Percentiles rank a stretch among this genome's conserved stretches.
Conservation (phyloP, 2,888 invertebrate genomes). For the Cheilosia variabilis region DNA sequence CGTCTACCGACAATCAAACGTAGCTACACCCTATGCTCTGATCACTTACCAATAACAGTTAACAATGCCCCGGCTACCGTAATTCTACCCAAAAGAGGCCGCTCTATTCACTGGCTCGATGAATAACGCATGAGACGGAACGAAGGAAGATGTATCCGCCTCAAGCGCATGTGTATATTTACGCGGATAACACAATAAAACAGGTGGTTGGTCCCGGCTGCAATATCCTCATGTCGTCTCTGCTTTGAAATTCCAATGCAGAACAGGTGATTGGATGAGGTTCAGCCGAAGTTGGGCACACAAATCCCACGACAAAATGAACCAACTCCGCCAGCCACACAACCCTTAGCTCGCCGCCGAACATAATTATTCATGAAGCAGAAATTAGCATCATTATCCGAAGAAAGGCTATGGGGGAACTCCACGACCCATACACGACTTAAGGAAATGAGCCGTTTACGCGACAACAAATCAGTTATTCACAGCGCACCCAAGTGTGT, state of each 20-base stretch:
- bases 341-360: conserved; percentile 29
- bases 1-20: neutral
- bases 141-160: conserved; percentile 37
- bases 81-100: conserved; percentile 31
- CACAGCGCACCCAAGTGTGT: conserved; percentile 51
- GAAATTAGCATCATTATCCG: conserved; percentile 55
- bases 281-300: conserved; percentile 10
- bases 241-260: conserved; percentile 59
- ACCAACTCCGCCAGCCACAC: neutral
- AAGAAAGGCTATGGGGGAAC: neutral
- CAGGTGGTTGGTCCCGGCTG: conserved; percentile 67
- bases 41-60: conserved; percentile 32
- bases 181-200: conserved; percentile 40
- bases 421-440: conserved; percentile 4
- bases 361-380: conserved; percentile 59
- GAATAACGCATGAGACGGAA: conserved; percentile 69
- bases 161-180: conserved; percentile 27
- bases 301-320: conserved; percentile 36
- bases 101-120: conserved; percentile 32
- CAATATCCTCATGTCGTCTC: conserved; percentile 4
- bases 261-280: conserved; percentile 61
- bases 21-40: conserved; percentile 21
- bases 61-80: conserved; percentile 47
- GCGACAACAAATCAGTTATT: conserved; percentile 73
- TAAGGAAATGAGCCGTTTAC: conserved; percentile 73